Evolutionary conservation across 1,140 invertebrate species (phyloP).

Genomic region (Trichoplusia ni): DNA sequence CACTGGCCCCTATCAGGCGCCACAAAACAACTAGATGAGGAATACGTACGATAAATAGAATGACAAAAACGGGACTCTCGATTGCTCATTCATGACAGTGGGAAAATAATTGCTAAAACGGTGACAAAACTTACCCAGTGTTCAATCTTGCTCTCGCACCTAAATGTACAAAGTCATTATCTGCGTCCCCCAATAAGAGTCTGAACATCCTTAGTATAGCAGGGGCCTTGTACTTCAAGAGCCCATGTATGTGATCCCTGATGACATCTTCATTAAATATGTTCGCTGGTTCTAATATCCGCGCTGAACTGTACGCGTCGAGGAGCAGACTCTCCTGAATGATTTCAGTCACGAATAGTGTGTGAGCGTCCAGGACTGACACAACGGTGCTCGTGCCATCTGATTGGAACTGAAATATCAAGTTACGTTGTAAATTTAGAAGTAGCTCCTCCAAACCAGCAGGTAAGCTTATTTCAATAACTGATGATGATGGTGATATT

Average conservation of each 20-base stretch:
- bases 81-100: too few species aligned
- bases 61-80: too few species aligned
- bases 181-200: slow-evolving; percentile 43
- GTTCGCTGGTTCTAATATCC: slow-evolving; percentile 37
- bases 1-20: too few species aligned
- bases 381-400: slow-evolving; percentile 36
- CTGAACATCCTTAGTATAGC: slow-evolving; percentile 63
- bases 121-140: slow-evolving; percentile 38
- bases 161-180: slow-evolving; percentile 54
- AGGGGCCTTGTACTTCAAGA: slow-evolving; percentile 60
- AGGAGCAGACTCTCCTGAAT: slow-evolving; percentile 66
- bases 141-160: slow-evolving; percentile 48
- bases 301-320: slow-evolving; percentile 47
- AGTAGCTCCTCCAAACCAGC: too few species aligned
- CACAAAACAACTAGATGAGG: too few species aligned
- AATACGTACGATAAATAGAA: too few species aligned
- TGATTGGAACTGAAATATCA: slow-evolving; percentile 63
- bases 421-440: too few species aligned
- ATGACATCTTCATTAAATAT: slow-evolving; percentile 55
- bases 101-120: background rate
- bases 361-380: slow-evolving; percentile 57
- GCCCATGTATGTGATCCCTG: slow-evolving; percentile 48
- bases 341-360: slow-evolving; percentile 66
- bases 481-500: too few species aligned
- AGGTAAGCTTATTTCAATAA: too few species aligned